Conservation (phyloP, 1,140 invertebrate genomes). For the Anastatus disparis region DNA sequence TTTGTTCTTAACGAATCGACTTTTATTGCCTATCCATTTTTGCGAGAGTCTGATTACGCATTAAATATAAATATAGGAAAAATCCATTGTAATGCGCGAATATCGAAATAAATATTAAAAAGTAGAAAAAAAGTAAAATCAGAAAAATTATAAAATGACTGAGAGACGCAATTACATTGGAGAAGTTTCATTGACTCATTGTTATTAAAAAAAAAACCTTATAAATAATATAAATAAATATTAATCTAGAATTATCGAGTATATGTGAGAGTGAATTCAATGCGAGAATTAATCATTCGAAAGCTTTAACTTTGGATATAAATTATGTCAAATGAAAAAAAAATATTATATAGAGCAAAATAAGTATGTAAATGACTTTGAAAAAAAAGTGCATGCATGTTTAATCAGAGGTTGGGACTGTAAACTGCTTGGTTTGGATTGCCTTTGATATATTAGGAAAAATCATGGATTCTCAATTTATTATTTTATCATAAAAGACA, state of each 20-base stretch:
- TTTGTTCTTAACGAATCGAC: not conserved
- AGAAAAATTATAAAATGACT: too few relatives aligned
- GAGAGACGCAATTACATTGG: conserved; percentile 12
- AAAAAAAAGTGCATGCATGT: not conserved
- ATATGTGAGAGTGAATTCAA: not conserved
- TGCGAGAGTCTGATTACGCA: not conserved
- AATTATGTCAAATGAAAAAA: not conserved
- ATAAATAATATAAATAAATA: conserved; percentile 39
- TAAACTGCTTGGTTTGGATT: conserved; percentile 5
- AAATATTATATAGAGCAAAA: conserved; percentile 15
- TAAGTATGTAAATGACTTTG: not conserved
- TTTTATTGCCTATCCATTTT: not conserved
- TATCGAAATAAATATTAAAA: conserved; percentile 1
- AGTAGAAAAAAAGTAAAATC: too few relatives aligned
- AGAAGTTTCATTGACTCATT: conserved; percentile 24
- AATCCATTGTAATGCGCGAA: not conserved
- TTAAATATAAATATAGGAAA: too few relatives aligned
- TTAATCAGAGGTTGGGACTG: not conserved
- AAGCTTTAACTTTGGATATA: conserved; percentile 4
- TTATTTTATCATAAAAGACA: too few relatives aligned
- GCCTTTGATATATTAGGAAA: too few relatives aligned
- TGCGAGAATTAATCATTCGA: not conserved
- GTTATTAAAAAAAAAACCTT: conserved; percentile 10
- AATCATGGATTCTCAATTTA: too few relatives aligned
- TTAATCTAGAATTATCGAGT: conserved; percentile 5